phyloP scores from a whole-genome alignment of 2,888 invertebrate genomes.

The Papilio elwesi region DNA sequence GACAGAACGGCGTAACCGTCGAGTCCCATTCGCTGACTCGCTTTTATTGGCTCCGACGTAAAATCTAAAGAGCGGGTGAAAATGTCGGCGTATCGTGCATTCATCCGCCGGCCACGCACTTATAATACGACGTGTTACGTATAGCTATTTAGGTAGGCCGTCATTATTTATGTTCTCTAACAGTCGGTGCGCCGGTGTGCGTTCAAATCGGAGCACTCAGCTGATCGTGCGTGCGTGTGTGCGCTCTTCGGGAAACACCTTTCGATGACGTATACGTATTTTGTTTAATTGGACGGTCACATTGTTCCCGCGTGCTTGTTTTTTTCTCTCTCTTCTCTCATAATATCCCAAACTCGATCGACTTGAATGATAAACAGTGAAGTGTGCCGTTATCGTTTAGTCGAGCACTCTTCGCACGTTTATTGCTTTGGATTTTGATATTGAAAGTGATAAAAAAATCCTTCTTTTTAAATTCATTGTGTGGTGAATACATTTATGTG shows the following conservation, averaged over 20 bases:
- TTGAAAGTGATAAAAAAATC: conserved; percentile 33
- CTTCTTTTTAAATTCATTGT: conserved; percentile 8
- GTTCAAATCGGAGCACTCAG: conserved; percentile 48
- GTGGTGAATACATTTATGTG: neutral
- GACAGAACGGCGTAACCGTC: conserved; percentile 69
- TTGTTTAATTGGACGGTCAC: conserved; percentile 83
- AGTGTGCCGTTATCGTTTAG: conserved; percentile 26
- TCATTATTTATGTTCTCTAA: conserved; percentile 85
- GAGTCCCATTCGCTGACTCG: conserved; percentile 55
- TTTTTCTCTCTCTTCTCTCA: conserved; percentile 58
- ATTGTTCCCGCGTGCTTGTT: conserved; percentile 71
- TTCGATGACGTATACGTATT: conserved; percentile 82
- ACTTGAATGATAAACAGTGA: conserved; percentile 33
- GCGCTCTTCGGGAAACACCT: conserved; percentile 85
- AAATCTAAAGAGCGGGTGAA: conserved; percentile 72
- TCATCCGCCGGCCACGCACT: conserved; percentile 76
- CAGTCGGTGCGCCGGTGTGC: conserved; percentile 59
- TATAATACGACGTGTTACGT: conserved; percentile 81
- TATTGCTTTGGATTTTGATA: conserved; percentile 27
- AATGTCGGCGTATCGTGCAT: conserved; percentile 75
- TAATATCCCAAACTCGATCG: conserved; percentile 39
- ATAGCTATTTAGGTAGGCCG: conserved; percentile 82
- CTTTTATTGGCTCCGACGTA: conserved; percentile 69
- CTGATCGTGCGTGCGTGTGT: conserved; percentile 68
- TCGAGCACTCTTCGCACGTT: conserved; percentile 16